Evolutionary conservation across 2,797 vertebrate genomes (phyloP).

Genomic region (Semotilus atromaculatus): DNA sequence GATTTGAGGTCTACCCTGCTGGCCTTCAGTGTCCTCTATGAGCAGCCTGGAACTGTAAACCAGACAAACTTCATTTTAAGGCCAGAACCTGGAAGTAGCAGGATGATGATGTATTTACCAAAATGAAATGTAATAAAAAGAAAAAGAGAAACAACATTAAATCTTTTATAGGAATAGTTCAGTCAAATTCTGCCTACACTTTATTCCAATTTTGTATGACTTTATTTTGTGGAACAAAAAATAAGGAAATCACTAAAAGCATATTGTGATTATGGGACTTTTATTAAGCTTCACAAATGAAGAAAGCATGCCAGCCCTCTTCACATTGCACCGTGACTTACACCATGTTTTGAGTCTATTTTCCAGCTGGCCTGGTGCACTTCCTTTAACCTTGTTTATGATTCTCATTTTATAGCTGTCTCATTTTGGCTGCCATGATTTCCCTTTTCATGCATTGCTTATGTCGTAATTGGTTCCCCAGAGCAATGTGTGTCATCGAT

Average conservation of each 20-base stretch:
- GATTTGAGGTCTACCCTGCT: not conserved
- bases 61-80: not conserved
- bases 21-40: not conserved
- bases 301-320: not conserved
- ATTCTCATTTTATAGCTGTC: not conserved
- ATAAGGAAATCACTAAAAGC: not conserved
- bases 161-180: not conserved
- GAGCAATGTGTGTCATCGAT: constrained; percentile 2
- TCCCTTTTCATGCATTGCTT: constrained; percentile 4
- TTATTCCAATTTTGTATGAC: not conserved
- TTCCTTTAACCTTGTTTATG: constrained; percentile 28
- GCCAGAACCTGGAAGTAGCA: not conserved
- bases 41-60: not conserved
- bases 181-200: not conserved
- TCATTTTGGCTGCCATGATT: not conserved
- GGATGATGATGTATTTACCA: not conserved
- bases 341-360: not conserved
- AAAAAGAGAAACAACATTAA: not conserved
- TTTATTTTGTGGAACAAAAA: not conserved
- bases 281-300: not conserved
- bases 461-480: not conserved
- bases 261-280: not conserved
- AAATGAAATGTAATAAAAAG: not conserved
- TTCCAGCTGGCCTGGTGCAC: constrained; percentile 1
- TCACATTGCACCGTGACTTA: constrained; percentile 1